Conservation (phyloP, 1,140 invertebrate species). For the Camponotus pennsylvanicus region DNA sequence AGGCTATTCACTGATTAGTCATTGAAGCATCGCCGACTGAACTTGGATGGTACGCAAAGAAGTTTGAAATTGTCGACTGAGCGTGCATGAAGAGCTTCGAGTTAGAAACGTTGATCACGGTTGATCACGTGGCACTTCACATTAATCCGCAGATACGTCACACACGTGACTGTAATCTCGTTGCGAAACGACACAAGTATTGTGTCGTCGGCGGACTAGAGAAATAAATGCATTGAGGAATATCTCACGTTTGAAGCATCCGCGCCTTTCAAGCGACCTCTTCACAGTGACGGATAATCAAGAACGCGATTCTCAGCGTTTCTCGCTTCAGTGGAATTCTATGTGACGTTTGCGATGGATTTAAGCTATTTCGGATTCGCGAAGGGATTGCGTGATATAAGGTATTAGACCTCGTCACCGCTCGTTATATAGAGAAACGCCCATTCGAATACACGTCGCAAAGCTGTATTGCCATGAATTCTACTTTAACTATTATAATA, state of each 20-base stretch:
- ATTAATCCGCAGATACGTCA: conserved; percentile 59
- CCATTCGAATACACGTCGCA: conserved; percentile 4
- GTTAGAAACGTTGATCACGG: conserved; percentile 52
- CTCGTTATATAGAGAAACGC: conserved; percentile 47
- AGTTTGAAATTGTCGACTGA: conserved; percentile 45
- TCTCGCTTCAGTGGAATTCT: conserved; percentile 51
- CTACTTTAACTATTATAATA: background rate
- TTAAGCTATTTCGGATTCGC: conserved; percentile 7
- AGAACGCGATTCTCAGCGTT: conserved; percentile 26
- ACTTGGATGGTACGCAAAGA: conserved; percentile 41
- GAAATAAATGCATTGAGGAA: conserved; percentile 59
- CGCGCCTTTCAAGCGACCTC: conserved; percentile 61
- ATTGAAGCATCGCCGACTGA: conserved; percentile 64
- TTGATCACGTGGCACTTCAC: conserved; percentile 49
- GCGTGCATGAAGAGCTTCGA: conserved; percentile 44
- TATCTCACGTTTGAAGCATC: conserved; percentile 42
- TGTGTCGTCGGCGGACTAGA: conserved; percentile 41
- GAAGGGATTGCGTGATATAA: conserved; percentile 39
- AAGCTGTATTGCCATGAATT: conserved; percentile 7
- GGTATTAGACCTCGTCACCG: conserved; percentile 32
- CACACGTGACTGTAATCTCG: conserved; percentile 50
- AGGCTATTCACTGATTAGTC: conserved; percentile 70
- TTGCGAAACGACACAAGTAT: conserved; percentile 24
- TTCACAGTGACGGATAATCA: conserved; percentile 33
- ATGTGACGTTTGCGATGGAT: conserved; percentile 8